phyloP scores from a whole-genome alignment of 2,113 vertebrate genomes.

The Mionectes macconnelli region DNA sequence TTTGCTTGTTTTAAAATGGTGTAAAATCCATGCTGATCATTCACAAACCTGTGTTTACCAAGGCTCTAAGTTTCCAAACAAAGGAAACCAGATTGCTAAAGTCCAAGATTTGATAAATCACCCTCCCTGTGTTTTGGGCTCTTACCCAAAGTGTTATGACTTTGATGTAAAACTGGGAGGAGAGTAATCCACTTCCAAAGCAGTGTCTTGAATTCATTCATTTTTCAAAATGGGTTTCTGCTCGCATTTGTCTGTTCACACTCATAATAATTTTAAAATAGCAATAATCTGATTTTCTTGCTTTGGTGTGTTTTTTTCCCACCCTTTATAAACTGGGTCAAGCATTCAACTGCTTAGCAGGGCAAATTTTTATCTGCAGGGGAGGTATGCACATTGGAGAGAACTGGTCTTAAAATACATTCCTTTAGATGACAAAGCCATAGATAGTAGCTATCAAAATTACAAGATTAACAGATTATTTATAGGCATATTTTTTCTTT shows the following conservation, averaged over 20 bases:
- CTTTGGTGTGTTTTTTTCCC: background rate
- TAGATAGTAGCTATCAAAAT: background rate
- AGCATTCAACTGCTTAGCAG: background rate
- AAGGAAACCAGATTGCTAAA: background rate
- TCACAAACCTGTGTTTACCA: background rate
- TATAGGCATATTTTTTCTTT: background rate
- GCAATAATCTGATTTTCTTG: background rate
- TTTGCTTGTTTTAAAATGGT: background rate
- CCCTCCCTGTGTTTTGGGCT: background rate
- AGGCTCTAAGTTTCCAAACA: background rate
- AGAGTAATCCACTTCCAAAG: background rate
- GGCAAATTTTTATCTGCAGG: background rate
- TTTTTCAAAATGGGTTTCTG: background rate
- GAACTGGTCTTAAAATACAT: background rate
- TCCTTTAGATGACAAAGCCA: background rate
- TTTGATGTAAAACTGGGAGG: background rate
- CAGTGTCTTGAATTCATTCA: background rate
- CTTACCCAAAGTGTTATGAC: background rate
- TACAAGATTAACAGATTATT: background rate
- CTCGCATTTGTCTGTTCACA: background rate
- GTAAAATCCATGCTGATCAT: background rate
- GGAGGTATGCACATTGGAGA: background rate
- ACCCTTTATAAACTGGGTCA: background rate
- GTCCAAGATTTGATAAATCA: background rate
- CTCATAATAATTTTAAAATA: background rate